Percentiles rank a stretch among this genome's conserved stretches.
Evolutionary conservation across 2,888 invertebrate species (phyloP).

Genomic region (Gandaritis pyraliata): DNA sequence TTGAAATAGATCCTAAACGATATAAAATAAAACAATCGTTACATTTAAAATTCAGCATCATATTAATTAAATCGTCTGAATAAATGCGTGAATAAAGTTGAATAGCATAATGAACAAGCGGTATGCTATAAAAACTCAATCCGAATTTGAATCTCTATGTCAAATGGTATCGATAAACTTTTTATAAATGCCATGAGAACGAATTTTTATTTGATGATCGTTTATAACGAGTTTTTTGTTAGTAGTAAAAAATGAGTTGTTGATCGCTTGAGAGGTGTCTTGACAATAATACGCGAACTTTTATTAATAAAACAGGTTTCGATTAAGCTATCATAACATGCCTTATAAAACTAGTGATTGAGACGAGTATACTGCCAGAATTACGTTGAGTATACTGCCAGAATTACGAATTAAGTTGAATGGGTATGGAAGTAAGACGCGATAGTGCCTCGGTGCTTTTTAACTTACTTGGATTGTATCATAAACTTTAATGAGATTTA

Average conservation of each 20-base stretch:
- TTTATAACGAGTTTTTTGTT: conserved; percentile 42
- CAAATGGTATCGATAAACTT: conserved; percentile 40
- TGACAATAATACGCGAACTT: conserved; percentile 28
- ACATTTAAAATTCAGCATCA: conserved; percentile 14
- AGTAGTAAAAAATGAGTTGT: conserved; percentile 51
- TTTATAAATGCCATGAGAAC: conserved; percentile 44
- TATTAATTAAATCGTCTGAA: conserved; percentile 18
- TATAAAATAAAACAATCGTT: conserved; percentile 3
- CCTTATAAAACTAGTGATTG: neutral
- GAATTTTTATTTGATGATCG: conserved; percentile 44
- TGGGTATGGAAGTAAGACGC: no score
- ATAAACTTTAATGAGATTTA: neutral
- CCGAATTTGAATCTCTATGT: conserved; percentile 37
- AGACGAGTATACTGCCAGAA: conserved; percentile 1
- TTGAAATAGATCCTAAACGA: neutral
- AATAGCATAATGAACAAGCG: conserved; percentile 40
- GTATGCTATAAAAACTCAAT: conserved; percentile 41
- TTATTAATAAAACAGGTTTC: conserved; percentile 18
- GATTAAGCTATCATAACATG: conserved; percentile 12
- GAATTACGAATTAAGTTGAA: neutral
- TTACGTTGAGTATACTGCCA: neutral
- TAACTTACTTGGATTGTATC: conserved; percentile 1
- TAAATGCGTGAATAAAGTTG: conserved; percentile 28
- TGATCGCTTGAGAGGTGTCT: conserved; percentile 55
- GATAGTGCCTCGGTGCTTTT: neutral